Percentiles rank a stretch among this genome's conserved stretches.
Evolutionary conservation across 2,797 vertebrate species (phyloP).

Genomic region (Alca torda): DNA sequence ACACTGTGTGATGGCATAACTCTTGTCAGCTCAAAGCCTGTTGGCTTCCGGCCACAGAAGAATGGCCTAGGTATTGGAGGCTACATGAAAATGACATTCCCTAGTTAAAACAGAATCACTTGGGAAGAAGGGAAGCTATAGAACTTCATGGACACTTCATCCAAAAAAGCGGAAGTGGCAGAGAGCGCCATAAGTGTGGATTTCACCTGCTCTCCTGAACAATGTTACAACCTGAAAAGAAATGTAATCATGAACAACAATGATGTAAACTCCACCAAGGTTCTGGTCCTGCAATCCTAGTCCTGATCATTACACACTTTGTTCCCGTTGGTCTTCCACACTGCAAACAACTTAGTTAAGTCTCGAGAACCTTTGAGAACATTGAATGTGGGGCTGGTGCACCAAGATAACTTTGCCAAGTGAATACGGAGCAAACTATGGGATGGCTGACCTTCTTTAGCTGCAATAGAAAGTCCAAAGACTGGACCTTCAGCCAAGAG

Average conservation of each 20-base stretch:
- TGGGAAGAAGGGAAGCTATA: background rate
- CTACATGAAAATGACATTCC: background rate
- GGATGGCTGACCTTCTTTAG: background rate
- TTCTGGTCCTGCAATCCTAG: background rate
- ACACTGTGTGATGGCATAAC: background rate
- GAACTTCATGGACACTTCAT: background rate
- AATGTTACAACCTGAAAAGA: background rate
- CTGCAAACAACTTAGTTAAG: background rate
- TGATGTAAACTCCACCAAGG: background rate
- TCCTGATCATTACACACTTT: background rate
- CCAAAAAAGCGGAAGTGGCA: background rate
- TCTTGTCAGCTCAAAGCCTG: background rate
- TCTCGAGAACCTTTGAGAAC: background rate
- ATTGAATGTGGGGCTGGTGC: background rate
- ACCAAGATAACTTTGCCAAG: background rate
- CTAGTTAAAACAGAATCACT: background rate
- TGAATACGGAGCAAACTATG: background rate
- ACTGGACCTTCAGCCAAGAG: background rate
- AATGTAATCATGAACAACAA: rapidly evolving
- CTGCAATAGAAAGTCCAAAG: background rate
- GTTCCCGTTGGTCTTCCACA: background rate
- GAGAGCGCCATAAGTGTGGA: background rate
- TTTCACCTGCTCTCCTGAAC: background rate
- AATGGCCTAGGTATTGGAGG: background rate
- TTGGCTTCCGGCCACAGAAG: background rate